Base-by-base conservation (phyloP, 35 echinoderm and acorn worm species). In the Lytechinus variegatus region DNA sequence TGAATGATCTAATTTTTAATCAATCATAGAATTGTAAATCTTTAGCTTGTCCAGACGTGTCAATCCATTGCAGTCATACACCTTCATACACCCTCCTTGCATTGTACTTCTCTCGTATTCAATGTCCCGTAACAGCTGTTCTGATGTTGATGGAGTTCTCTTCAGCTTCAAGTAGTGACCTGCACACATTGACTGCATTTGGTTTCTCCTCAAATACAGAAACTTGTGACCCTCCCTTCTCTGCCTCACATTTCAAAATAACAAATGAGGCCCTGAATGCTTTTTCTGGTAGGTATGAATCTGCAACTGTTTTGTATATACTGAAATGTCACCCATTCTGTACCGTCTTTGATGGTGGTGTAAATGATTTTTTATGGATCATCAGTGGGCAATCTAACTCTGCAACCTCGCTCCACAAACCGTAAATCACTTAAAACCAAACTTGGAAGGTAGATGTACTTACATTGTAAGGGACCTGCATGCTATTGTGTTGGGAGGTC, bases 221-320 rank as follows among this genome's bases (percentile, higher is more conserved):
- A 3, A 94, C 86, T 14, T 0, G 54, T 61, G 54, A 54, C 1
- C 86, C 60, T 19, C 94, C 86, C 28, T 27, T 71, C 28, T 87
- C 21, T 27, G 94, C 96, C 29, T 92, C 86, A 79, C 91, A 94
- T 27, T 86, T 93, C 0, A 94, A 52, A 3, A 97, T 28, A 6
- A 95, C 96, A 93, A 97, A 97, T 11, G 95, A 86, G 10, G 91
- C 91, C 6, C 96, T 87, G 51, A 97, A 97, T 10, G 95, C 96
- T 12, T 97, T 97, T 87, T 95, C 96, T 60, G 96, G 95, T 12
- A 97, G 58, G 5, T 94, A 55, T 27, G 27, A 21, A n/a, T 97
- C 91, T 4, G 95, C 27, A 16, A 16, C 52, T 27, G 14, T 58
- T 52, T 95, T 96, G 53, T 61, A 79, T 0, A 96, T 33, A n/a